Evolutionary conservation across 2,888 invertebrate species (phyloP).

Genomic region (Drosophila nr. fundita): DNA sequence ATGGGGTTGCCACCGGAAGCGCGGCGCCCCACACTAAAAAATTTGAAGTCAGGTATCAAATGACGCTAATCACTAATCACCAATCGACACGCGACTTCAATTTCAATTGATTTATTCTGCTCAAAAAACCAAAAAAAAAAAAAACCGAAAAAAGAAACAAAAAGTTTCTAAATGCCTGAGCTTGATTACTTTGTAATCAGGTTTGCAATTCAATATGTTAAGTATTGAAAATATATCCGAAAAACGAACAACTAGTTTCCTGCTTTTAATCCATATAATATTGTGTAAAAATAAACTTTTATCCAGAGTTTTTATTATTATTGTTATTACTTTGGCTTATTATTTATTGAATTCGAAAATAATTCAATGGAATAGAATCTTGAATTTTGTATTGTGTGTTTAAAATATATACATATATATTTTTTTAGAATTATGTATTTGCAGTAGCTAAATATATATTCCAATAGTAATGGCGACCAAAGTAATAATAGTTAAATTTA

Average conservation of each 20-base stretch:
- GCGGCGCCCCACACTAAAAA: conserved; percentile 41
- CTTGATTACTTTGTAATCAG: conserved; percentile 3
- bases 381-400: not conserved
- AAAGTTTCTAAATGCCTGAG: conserved; percentile 24
- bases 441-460: not conserved
- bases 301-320: not conserved
- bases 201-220: conserved; percentile 3
- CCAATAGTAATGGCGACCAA: not conserved
- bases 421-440: not conserved
- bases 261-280: not conserved
- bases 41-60: conserved; percentile 52
- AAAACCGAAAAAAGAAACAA: not conserved
- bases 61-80: conserved; percentile 69
- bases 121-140: conserved; percentile 2
- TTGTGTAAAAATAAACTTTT: not conserved
- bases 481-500: not conserved
- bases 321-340: not conserved
- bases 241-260: not conserved
- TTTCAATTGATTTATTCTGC: conserved; percentile 53
- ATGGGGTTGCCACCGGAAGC: conserved; percentile 46
- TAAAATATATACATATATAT: not conserved
- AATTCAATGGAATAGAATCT: not conserved
- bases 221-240: not conserved
- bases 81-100: conserved; percentile 67
- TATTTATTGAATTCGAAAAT: not conserved